phyloP scores from a whole-genome alignment of 1,140 invertebrate species.

The Ridgeia piscesae region DNA sequence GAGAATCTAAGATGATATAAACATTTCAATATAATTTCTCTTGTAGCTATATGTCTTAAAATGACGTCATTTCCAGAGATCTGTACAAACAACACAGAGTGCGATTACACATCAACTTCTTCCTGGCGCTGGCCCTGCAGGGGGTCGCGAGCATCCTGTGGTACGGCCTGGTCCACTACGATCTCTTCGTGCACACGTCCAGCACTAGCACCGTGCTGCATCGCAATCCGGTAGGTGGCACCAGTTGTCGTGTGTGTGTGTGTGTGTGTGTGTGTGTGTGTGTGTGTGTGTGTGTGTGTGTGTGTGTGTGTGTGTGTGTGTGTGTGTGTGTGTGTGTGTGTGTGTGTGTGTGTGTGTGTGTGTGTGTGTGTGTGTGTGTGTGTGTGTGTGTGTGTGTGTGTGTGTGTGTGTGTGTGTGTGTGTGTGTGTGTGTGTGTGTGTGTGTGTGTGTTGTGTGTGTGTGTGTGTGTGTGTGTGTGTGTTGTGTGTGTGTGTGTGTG shows the following conservation, averaged over 20 bases:
- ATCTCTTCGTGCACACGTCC: slow-evolving; percentile 36
- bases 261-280: background rate
- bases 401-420: slow-evolving; percentile 13
- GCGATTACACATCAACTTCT: slow-evolving; percentile 50
- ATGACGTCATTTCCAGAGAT: slow-evolving; percentile 36
- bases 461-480: too few relatives aligned
- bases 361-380: slow-evolving; percentile 22
- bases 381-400: slow-evolving; percentile 21
- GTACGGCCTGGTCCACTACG: slow-evolving; percentile 59
- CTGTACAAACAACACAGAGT: slow-evolving; percentile 54
- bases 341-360: slow-evolving; percentile 20
- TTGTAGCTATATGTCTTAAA: background rate
- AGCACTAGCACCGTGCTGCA: slow-evolving; percentile 35
- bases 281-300: background rate
- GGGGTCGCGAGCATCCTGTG: slow-evolving; percentile 58
- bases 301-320: background rate
- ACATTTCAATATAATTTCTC: background rate
- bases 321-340: slow-evolving; percentile 12
- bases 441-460: too few relatives aligned
- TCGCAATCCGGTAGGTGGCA: slow-evolving; percentile 41
- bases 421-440: slow-evolving; percentile 17
- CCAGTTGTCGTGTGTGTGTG: background rate
- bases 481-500: too few relatives aligned
- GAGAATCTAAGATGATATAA: background rate
- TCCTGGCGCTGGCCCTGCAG: slow-evolving; percentile 42